Conservation (phyloP, 2,797 vertebrate species). For the Sparidentex hasta region DNA sequence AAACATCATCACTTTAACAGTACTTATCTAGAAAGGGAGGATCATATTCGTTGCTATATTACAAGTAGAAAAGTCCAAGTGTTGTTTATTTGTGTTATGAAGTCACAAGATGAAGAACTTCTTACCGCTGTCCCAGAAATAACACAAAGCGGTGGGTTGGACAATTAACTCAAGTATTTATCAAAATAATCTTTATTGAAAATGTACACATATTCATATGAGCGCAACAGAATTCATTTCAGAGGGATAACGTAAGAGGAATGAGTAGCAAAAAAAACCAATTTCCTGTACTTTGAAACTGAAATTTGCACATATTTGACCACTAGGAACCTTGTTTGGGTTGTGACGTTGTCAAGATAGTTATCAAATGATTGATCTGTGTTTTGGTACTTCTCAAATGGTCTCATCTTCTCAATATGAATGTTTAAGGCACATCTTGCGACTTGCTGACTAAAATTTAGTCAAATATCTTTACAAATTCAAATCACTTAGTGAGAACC, state of each 20-base stretch:
- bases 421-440: conserved; percentile 72
- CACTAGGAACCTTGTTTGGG: conserved; percentile 4
- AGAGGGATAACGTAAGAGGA: conserved; percentile 16
- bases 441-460: conserved; percentile 26
- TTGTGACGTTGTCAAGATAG: neutral
- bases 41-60: neutral
- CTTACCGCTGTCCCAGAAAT: neutral
- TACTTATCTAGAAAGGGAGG: neutral
- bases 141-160: neutral
- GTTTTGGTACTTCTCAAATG: conserved; percentile 20
- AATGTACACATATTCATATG: conserved; percentile 38
- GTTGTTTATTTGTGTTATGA: neutral
- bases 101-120: neutral
- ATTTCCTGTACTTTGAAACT: neutral
- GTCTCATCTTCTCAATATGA: neutral
- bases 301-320: neutral
- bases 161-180: conserved; percentile 26
- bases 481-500: conserved; percentile 19
- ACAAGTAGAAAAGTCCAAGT: neutral
- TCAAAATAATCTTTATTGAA: conserved; percentile 80
- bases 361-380: neutral
- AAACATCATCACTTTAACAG: neutral
- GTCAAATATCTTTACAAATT: conserved; percentile 35
- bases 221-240: conserved; percentile 11
- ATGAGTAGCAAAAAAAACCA: neutral